Evolutionary conservation across 1,140 invertebrate species (phyloP), one percentile per base, ranked within the genome.

Genomic region (Condylostylus longicornis): DNA sequence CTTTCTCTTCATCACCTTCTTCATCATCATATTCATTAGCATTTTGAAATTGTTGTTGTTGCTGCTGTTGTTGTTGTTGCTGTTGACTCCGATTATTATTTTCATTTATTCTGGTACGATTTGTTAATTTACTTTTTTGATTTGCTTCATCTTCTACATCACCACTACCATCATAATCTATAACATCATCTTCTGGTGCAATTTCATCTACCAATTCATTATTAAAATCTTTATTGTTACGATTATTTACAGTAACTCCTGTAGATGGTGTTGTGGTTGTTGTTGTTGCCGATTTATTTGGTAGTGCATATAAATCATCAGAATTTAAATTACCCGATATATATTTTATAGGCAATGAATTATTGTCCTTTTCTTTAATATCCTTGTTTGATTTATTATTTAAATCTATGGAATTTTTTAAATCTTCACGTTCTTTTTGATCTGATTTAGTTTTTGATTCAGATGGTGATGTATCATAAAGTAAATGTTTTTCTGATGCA

Each of bases 241-340:
- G n/a, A n/a, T n/a, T n/a, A n/a, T n/a, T n/a, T n/a, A n/a, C n/a
- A n/a, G n/a, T n/a, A n/a, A n/a, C n/a, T n/a, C n/a, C n/a, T n/a
- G n/a, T 75, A 65, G n/a, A n/a, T n/a, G n/a, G n/a, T n/a, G n/a
- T n/a, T n/a, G n/a, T n/a, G n/a, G n/a, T n/a, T n/a, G n/a, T n/a
- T n/a, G n/a, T n/a, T n/a, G n/a, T n/a, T n/a, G n/a, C n/a, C n/a
- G n/a, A n/a, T 56, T 81, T 80, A 15, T 40, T 40, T 0, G 79
- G 77, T 32, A 82, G 68, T 4, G 78, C 77, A 55, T 82, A 82
- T 14, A 82, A 59, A 53, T 82, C 79, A 51, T 77, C 75, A 49
- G 38, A 12, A 35, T 79, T 79, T 38, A 79, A 59, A 17, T 73
- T 71, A 42, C 75, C 76, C 14, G 74, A 67, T 12, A 75, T 69